Evolutionary conservation across 2,113 vertebrate genomes (phyloP).

Genomic region (Ptychochromis oligacanthus): DNA sequence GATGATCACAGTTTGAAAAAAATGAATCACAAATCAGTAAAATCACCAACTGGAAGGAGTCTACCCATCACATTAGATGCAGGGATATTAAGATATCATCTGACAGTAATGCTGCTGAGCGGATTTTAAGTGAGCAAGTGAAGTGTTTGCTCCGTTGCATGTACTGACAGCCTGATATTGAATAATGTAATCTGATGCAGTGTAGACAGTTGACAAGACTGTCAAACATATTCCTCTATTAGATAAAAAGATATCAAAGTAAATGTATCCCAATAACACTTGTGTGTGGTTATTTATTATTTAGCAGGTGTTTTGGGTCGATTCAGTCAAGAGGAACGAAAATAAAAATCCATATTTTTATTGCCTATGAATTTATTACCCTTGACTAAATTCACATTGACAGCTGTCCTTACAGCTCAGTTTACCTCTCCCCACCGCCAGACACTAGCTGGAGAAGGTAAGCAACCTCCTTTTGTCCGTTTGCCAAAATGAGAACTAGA

Average conservation of each 20-base stretch:
- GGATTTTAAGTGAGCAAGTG: not conserved
- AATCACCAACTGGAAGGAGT: not conserved
- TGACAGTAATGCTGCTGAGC: not conserved
- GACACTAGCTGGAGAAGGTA: conserved; percentile 99
- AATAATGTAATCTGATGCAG: not conserved
- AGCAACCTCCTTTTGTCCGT: conserved; percentile 50
- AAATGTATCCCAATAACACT: conserved; percentile 9
- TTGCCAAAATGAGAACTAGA: conserved; percentile 10
- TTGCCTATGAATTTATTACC: conserved; percentile 50
- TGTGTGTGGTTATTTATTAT: conserved; percentile 24
- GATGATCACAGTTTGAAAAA: not conserved
- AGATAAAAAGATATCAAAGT: conserved; percentile 19
- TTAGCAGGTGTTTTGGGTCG: not conserved
- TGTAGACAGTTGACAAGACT: not conserved
- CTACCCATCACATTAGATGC: not conserved
- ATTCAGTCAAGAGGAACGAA: conserved; percentile 23
- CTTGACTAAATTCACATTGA: conserved; percentile 91
- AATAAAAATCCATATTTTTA: conserved; percentile 34
- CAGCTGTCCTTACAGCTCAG: conserved; percentile 96
- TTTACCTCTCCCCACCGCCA: conserved; percentile 95
- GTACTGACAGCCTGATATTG: not conserved
- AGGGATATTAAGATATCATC: not conserved
- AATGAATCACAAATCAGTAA: not conserved
- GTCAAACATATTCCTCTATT: not conserved
- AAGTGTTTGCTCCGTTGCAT: not conserved